Base-by-base conservation (phyloP, 2,888 invertebrate species). In the Mamestra brassicae region DNA sequence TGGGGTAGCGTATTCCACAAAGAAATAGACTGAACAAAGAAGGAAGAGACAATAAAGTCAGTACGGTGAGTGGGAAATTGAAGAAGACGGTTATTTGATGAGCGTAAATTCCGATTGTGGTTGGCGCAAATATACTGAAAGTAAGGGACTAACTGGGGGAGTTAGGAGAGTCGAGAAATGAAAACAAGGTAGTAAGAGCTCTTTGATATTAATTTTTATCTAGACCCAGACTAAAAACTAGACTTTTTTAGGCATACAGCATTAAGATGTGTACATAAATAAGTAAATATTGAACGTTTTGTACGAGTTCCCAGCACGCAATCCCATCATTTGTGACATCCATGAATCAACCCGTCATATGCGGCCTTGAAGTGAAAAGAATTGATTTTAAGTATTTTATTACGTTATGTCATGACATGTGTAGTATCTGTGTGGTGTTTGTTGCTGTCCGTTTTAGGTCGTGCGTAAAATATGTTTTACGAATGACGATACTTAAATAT, bases 301-400 rank as follows among this genome's bases (percentile, higher is more conserved):
- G 60, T 64, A 65, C 36, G 62, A 57, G 58, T 45, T 54, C 4
- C 57, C 10, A 50, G 34, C 88, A 88, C 88, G 88, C 88, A 69
- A 89, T 84, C 45, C 61, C 26, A 71, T 76, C 81, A 81, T 88
- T 88, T 88, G 86, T 87, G 85, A 74, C 84, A 81, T 81, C 74
- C 74, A 72, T 76, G 75, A 84, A 79, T 80, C 85, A 74, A 75
- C 65, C 64, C 55, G 63, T 78, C 81, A 76, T 60, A 73, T 10
- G 58, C 58, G 79, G 2, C 85, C 82, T 85, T 71, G 85, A 58
- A 50, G 64, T 61, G 36, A 17, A 70, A 63, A 80, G 55, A 83
- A 83, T 84, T 83, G 83, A 83, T 83, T 83, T 83, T 72, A 78
- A 77, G 52, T 67, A 57, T 58, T 67, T 78, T 64, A 72, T 50